A percentile compares a stretch with the other conserved stretches of the same genome.
These are phyloP conservation scores for Horisme vitalbata DNA, from an alignment of 2,888 invertebrate species.

Conservation along the genomic window DNA sequence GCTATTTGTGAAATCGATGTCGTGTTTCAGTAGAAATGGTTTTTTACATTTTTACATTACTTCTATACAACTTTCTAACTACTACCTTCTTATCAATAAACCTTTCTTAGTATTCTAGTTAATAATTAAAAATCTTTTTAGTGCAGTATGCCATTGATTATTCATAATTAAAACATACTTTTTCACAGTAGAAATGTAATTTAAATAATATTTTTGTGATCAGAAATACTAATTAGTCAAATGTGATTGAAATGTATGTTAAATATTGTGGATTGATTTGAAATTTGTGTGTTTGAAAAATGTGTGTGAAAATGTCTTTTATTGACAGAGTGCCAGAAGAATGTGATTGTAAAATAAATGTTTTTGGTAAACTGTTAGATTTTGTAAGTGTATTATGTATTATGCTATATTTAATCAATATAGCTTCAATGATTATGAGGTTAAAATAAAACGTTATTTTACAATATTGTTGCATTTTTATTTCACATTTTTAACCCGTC, in stretches of 20 bases:
- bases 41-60: neutral
- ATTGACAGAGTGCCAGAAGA: slow-evolving; percentile 73
- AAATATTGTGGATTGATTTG: slow-evolving; percentile 7
- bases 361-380: slow-evolving; percentile 55
- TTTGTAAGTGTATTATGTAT: slow-evolving; percentile 56
- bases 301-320: slow-evolving; percentile 12
- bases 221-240: slow-evolving; percentile 11
- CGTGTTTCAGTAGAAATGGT: slow-evolving; percentile 27
- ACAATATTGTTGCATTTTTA: slow-evolving; percentile 51
- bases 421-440: slow-evolving; percentile 67
- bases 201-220: slow-evolving; percentile 15
- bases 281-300: slow-evolving; percentile 12
- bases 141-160: no score
- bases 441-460: slow-evolving; percentile 76
- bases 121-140: neutral
- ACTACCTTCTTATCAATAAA: no score
- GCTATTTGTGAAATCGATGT: slow-evolving; percentile 46
- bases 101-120: neutral
- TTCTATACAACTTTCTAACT: no score
- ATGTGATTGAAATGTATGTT: slow-evolving; percentile 9
- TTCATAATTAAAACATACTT: neutral
- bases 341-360: slow-evolving; percentile 69
- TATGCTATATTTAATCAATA: slow-evolving; percentile 67
- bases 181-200: slow-evolving; percentile 1
- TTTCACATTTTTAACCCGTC: no score